These are phyloP conservation scores for Macroramphosus scolopax DNA, from an alignment of 2,797 vertebrate genomes.

Conservation along the genomic window DNA sequence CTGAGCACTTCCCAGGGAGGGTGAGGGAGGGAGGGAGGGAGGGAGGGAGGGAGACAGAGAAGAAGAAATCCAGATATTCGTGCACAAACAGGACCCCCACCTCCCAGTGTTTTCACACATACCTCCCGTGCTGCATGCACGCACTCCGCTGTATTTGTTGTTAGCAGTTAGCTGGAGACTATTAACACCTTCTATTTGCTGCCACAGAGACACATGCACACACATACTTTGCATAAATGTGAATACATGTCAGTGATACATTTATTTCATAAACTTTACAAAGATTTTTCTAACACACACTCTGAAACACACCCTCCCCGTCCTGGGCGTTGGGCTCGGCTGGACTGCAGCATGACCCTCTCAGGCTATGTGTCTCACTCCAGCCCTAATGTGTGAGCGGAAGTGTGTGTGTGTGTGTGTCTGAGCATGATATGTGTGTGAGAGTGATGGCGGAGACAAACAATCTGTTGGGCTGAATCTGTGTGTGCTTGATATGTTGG, in stretches of 20 bases:
- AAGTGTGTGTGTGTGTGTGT: conserved; percentile 26
- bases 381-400: conserved; percentile 33
- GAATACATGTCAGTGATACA: too few relatives aligned
- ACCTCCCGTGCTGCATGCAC: conserved; percentile 5
- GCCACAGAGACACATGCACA: neutral
- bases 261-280: too few relatives aligned
- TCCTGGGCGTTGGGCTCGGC: conserved; percentile 4
- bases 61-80: conserved; percentile 23
- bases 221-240: too few relatives aligned
- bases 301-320: conserved; percentile 13
- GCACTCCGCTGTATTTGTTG: conserved; percentile 9
- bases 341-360: conserved; percentile 30
- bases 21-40: conserved; percentile 4
- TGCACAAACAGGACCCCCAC: conserved; percentile 8
- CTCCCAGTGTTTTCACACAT: conserved; percentile 5
- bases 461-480: conserved; percentile 67
- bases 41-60: conserved; percentile 12
- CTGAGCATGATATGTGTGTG: conserved; percentile 43
- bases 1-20: conserved; percentile 21
- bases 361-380: too few relatives aligned
- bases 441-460: conserved; percentile 66
- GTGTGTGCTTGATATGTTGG: conserved; percentile 50
- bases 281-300: too few relatives aligned
- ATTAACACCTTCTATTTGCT: conserved; percentile 1
- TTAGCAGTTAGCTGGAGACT: conserved; percentile 3